Conservation (phyloP, 2,888 invertebrate species). For the Electrophaes corylata region DNA sequence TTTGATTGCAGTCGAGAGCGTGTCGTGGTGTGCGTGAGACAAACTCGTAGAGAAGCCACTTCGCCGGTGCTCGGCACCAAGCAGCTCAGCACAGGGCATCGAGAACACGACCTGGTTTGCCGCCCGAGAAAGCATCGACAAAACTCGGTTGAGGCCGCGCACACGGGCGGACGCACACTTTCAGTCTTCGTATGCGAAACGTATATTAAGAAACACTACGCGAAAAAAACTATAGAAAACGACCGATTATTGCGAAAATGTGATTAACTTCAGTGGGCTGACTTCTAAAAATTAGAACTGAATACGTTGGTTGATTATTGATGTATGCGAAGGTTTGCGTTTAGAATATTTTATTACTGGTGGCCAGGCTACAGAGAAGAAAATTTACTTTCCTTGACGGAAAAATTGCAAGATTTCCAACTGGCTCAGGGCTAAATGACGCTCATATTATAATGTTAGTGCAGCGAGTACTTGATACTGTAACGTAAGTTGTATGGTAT, state of each 20-base stretch:
- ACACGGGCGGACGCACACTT: slow-evolving; percentile 75
- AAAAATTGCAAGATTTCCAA: slow-evolving; percentile 28
- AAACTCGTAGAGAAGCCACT: slow-evolving; percentile 45
- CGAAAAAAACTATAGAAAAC: slow-evolving; percentile 51
- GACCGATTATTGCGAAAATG: slow-evolving; percentile 48
- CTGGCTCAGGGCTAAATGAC: slow-evolving; percentile 33
- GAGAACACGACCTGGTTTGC: slow-evolving; percentile 83
- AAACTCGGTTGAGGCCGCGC: slow-evolving; percentile 83
- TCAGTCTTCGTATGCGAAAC: slow-evolving; percentile 69
- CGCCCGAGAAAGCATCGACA: slow-evolving; percentile 83
- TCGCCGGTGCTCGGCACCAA: slow-evolving; percentile 46
- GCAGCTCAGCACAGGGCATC: slow-evolving; percentile 70
- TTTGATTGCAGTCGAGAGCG: slow-evolving; percentile 45
- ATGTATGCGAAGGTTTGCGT: slow-evolving; percentile 13
- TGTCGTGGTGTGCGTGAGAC: slow-evolving; percentile 55
- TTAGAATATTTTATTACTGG: slow-evolving; percentile 17
- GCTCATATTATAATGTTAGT: slow-evolving; percentile 26
- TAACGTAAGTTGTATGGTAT: slow-evolving; percentile 11
- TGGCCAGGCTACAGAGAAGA: slow-evolving; percentile 17
- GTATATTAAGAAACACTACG: slow-evolving; percentile 56
- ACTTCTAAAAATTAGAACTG: slow-evolving; percentile 17
- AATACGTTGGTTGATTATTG: slow-evolving; percentile 21
- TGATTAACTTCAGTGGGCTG: slow-evolving; percentile 27
- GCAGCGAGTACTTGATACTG: slow-evolving; percentile 20
- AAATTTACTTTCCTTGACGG: slow-evolving; percentile 27